Base-by-base conservation (phyloP, 2,888 invertebrate species). In the Neoaliturus tenellus region DNA sequence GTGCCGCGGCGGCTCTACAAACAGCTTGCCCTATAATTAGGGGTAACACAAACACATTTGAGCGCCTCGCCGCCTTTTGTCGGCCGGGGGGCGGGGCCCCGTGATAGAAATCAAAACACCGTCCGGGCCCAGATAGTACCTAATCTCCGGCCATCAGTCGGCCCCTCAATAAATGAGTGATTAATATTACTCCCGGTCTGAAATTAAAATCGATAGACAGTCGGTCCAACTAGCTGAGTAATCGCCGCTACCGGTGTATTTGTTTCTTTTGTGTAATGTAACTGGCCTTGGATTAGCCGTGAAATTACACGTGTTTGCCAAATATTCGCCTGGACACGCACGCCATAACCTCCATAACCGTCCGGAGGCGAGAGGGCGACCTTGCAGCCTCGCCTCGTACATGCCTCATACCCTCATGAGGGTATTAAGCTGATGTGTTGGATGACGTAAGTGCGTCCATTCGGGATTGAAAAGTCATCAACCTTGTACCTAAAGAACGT, bases 51-150 rank as follows among this genome's bases (percentile, higher is more conserved):
- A 82, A 82, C 82, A 82, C 82, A 73, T 81, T 81, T 67, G 71
- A 41, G 48, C 44, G 41, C 44, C 51, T 35, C 78, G 78, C 82
- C 51, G 73, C 35, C 81, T 82, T 82, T 82, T 82, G 82, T 82
- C 82, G 82, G 81, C 12, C 81, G 69, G 69, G 25, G 58, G 82
- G 82, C 73, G 82, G 20, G 35, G 73, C 55, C 23, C 73, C 28
- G 55, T 73, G 82, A 82, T 82, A 82, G 82, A 82, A 82, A 82
- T 82, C 82, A 82, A 82, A 82, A 82, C 73, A 82, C 73, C 73
- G 55, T 31, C 78, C 78, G 78, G 20, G 78, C 55, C 55, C 55
- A 78, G 78, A 78, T 78, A 31, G 73, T 75, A 51, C 23, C 81
- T 81, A 81, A 81, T 80, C 80, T 62, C 62, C 35, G 25, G 62